Evolutionary conservation across 2,888 invertebrate species (phyloP).

Genomic region (Allacma fusca): DNA sequence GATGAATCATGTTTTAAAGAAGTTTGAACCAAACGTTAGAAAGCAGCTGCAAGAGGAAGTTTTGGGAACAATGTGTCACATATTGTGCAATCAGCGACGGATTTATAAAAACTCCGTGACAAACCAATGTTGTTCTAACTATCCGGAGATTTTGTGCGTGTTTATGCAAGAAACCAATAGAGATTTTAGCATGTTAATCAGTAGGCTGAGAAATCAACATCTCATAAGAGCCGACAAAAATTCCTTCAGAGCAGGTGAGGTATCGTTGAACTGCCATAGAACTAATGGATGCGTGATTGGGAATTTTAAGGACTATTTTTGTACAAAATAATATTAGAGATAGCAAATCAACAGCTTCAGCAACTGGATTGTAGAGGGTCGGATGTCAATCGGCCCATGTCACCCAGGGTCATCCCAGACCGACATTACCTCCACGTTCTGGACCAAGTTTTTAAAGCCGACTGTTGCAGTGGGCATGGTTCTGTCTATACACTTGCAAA

Average conservation of each 20-base stretch:
- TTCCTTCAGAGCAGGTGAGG: background rate
- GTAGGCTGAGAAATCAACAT: background rate
- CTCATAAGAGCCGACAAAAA: background rate
- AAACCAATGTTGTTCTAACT: background rate
- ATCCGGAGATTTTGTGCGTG: background rate
- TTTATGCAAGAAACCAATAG: background rate
- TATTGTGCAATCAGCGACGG: slow-evolving; percentile 25
- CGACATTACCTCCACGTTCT: slow-evolving; percentile 29
- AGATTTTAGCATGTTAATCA: background rate
- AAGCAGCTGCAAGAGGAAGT: slow-evolving; percentile 28
- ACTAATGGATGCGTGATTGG: no score
- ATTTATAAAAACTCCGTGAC: slow-evolving; percentile 2
- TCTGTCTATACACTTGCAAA: background rate
- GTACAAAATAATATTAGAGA: background rate
- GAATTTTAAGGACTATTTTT: no score
- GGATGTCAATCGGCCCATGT: background rate
- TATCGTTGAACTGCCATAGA: no score
- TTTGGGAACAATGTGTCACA: slow-evolving; percentile 24
- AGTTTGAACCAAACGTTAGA: slow-evolving; percentile 12
- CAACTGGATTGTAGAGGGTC: background rate
- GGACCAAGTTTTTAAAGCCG: slow-evolving; percentile 18
- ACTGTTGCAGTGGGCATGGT: background rate
- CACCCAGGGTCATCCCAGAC: slow-evolving; percentile 26
- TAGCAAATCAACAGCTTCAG: background rate
- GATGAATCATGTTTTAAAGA: slow-evolving; percentile 34